phyloP scores from a whole-genome alignment of 1,140 invertebrate species.

The Thaumatotibia leucotreta region DNA sequence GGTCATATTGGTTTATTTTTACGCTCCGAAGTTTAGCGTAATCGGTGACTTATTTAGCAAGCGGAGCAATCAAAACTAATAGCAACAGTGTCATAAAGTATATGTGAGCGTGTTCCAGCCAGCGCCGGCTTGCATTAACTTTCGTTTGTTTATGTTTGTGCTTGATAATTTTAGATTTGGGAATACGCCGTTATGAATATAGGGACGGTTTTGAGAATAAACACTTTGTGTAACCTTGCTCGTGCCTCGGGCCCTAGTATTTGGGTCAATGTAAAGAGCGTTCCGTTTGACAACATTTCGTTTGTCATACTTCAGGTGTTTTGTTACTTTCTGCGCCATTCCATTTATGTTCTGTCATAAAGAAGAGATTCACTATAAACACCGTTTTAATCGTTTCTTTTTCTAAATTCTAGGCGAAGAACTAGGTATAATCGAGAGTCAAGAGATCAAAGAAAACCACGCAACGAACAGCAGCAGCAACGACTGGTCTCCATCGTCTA shows the following conservation, averaged over 20 bases:
- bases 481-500: conserved; percentile 60
- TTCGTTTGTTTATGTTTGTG: conserved; percentile 70
- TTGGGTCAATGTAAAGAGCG: conserved; percentile 69
- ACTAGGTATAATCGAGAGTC: conserved; percentile 62
- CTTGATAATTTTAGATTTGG: conserved; percentile 64
- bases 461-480: conserved; percentile 56
- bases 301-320: conserved; percentile 5
- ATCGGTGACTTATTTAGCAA: conserved; percentile 57
- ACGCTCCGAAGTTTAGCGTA: conserved; percentile 34
- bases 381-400: background rate
- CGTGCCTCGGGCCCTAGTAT: conserved; percentile 56
- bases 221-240: conserved; percentile 61
- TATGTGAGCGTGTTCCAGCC: conserved; percentile 46
- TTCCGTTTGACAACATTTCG: conserved; percentile 48
- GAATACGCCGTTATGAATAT: conserved; percentile 58
- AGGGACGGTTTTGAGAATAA: conserved; percentile 69
- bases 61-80: conserved; percentile 37
- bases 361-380: background rate
- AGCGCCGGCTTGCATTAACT: conserved; percentile 41
- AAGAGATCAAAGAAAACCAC: conserved; percentile 63
- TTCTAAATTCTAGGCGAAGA: conserved; percentile 60
- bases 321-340: background rate
- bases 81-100: conserved; percentile 42
- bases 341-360: background rate
- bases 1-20: conserved; percentile 39